A percentile compares a stretch with the other conserved stretches of the same genome.
These are phyloP conservation scores for Thryonomys swinderianus DNA, from an alignment of 2,113 vertebrate genomes.

Conservation along the genomic window DNA sequence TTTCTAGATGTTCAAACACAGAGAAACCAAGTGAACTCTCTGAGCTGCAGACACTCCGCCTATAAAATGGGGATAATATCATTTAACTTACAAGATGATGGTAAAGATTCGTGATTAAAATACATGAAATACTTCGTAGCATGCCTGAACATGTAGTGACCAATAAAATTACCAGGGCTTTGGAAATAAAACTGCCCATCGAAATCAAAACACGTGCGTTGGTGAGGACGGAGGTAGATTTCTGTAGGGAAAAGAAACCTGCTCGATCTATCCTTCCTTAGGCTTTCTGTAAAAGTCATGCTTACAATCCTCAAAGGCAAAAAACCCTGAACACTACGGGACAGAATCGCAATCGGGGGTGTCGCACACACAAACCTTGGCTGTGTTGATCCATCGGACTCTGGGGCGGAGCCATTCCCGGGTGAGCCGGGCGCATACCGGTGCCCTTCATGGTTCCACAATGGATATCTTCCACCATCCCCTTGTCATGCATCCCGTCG, in stretches of 20 bases:
- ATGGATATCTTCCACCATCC: constrained; percentile 94
- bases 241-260: neutral
- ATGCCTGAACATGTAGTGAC: neutral
- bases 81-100: neutral
- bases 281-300: neutral
- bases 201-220: neutral
- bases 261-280: neutral
- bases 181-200: neutral
- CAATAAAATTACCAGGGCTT: neutral
- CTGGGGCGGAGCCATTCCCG: constrained; percentile 98
- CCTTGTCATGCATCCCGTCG: constrained; percentile 96
- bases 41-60: neutral
- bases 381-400: constrained; percentile 99
- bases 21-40: neutral
- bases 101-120: neutral
- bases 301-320: neutral
- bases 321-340: neutral
- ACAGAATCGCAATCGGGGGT: neutral
- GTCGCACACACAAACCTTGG: constrained; percentile 90
- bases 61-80: neutral
- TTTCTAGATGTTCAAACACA: neutral
- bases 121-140: neutral
- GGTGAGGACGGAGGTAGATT: neutral
- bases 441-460: constrained; percentile 95
- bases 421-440: constrained; percentile 94